These are phyloP conservation scores for Amphiprion percula DNA, from an alignment of 2,113 vertebrate genomes.

Conservation along the genomic window DNA sequence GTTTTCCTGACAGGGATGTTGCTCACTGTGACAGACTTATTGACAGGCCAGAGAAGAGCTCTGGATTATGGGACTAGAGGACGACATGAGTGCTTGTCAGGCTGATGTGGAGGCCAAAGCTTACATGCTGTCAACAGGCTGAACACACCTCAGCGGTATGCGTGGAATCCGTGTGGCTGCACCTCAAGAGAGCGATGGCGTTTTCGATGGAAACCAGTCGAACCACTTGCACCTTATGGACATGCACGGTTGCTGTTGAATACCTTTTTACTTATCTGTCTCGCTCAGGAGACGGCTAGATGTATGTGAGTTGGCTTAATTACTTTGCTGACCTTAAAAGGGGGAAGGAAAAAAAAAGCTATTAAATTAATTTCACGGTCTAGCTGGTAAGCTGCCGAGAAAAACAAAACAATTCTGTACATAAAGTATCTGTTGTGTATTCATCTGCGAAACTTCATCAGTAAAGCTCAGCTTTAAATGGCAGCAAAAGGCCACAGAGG, in stretches of 20 bases:
- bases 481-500: neutral
- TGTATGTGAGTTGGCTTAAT: slow-evolving; percentile 57
- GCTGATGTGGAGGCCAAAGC: slow-evolving; percentile 41
- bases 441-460: neutral
- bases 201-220: slow-evolving; percentile 57
- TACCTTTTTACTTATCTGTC: slow-evolving; percentile 38
- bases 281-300: slow-evolving; percentile 10
- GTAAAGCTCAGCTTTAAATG: slow-evolving; percentile 19
- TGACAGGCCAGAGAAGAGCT: slow-evolving; percentile 55
- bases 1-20: slow-evolving; percentile 54
- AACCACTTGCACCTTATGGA: slow-evolving; percentile 53
- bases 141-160: slow-evolving; percentile 55
- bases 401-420: neutral
- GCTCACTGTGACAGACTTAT: slow-evolving; percentile 60
- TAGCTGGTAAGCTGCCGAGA: slow-evolving; percentile 18
- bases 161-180: slow-evolving; percentile 49
- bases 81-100: slow-evolving; percentile 54
- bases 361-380: slow-evolving; percentile 44
- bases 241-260: neutral
- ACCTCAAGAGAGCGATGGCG: neutral
- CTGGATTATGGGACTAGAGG: slow-evolving; percentile 44
- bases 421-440: slow-evolving; percentile 35
- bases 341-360: slow-evolving; percentile 16
- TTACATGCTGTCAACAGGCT: slow-evolving; percentile 33
- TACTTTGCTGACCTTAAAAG: slow-evolving; percentile 64